A percentile compares a stretch with the other conserved stretches of the same genome.
Conservation (phyloP, 2,797 vertebrate species). For the Coendou prehensilis region DNA sequence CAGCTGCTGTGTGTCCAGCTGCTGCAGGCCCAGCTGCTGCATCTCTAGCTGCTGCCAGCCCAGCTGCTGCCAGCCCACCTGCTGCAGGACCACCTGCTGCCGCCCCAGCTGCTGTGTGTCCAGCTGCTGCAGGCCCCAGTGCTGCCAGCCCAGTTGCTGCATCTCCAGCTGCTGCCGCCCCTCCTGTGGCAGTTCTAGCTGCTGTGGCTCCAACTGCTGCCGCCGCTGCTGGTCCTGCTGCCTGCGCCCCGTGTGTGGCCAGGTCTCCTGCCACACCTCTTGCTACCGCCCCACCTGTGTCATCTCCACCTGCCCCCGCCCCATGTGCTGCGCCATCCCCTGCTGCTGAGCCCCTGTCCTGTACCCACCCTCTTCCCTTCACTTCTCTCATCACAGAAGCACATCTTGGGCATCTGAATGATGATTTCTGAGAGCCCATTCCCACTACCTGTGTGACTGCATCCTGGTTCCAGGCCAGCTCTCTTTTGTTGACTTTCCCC, state of each 20-base stretch:
- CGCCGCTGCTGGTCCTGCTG: background rate
- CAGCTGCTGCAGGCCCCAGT: background rate
- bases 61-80: background rate
- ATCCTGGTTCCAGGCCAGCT: background rate
- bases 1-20: background rate
- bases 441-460: background rate
- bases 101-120: background rate
- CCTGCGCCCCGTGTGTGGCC: background rate
- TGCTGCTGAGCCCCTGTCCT: background rate
- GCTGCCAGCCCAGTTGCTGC: background rate
- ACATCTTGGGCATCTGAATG: background rate
- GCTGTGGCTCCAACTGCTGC: background rate
- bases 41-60: background rate
- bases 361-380: too few relatives aligned
- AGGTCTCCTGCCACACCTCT: background rate
- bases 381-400: background rate
- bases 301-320: slow-evolving; percentile 41
- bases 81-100: background rate
- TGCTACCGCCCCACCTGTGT: slow-evolving; percentile 2
- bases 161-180: background rate
- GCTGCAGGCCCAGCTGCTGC: background rate
- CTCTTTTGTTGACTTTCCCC: background rate
- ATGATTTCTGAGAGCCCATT: background rate
- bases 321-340: slow-evolving; percentile 20
- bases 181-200: background rate